Base-by-base conservation (phyloP, 2,797 vertebrate genomes). In the Naso thynnoides region DNA sequence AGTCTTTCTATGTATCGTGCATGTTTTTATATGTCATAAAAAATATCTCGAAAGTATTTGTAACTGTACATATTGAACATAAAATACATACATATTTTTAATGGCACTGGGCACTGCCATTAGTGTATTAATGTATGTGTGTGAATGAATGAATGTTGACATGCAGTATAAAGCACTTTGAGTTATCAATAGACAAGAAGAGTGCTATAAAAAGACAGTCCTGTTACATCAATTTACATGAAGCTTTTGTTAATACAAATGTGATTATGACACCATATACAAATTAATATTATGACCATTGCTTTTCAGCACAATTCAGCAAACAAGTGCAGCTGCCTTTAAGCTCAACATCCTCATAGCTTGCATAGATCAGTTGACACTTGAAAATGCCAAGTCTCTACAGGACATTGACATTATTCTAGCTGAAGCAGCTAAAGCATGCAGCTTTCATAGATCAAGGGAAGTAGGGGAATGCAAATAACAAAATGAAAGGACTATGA, bases 381-480 rank as follows among this genome's bases (percentile, higher is more conserved):
- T 73, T 72, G 52, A 31, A 85, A 78, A 85, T 85, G 73, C 74
- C 79, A 82, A 53, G 60, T 73, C 80, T 88, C 75, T 79, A 21
- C 76, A 76, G 69, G 58, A 85, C 68, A 56, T 67, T 56, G 78
- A 79, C 41, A 71, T 79, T 86, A 73, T 73, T 76, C 36, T 70
- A 39, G 44, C 27, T 44, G 61, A 81, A 79, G 61, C 78, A 78
- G 68, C 70, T 50, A 56, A 79, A 76, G 65, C 59, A 79, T 62
- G 64, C 78, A 71, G 75, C 69, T 71, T 75, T 79, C 73, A 54
- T 23, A 82, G 57, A 84, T 84, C 74, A 83, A 86, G 70, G 64
- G 24, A 72, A 79, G 57, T 45, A 44, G 36, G 48, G 52, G 74
- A 65, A 77, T 73, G 49, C 61, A 85, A 82, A 84, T 73, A 64